These are phyloP conservation scores for Arge pagana DNA, from an alignment of 2,888 invertebrate genomes.

Conservation along the genomic window DNA sequence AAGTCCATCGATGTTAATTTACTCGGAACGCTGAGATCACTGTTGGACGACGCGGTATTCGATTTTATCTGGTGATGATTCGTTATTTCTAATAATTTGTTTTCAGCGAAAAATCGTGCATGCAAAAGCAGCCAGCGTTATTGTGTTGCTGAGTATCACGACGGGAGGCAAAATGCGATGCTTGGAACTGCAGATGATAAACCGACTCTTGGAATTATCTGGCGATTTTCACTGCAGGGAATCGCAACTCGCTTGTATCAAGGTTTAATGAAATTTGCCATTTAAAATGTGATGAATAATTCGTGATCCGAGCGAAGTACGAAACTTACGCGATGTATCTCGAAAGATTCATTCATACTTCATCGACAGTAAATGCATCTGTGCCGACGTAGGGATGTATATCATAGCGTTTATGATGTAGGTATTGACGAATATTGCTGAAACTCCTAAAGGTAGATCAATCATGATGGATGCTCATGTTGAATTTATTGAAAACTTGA, in stretches of 20 bases:
- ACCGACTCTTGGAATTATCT: slow-evolving; percentile 35
- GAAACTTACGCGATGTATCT: background rate
- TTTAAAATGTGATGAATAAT: too few relatives aligned
- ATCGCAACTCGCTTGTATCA: slow-evolving; percentile 34
- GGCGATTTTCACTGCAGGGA: slow-evolving; percentile 26
- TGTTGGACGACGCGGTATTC: slow-evolving; percentile 49
- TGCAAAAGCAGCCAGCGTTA: slow-evolving; percentile 33
- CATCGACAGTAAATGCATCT: too few relatives aligned
- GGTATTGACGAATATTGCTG: slow-evolving; percentile 40
- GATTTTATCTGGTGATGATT: background rate
- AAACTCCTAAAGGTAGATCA: slow-evolving; percentile 35
- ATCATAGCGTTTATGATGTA: slow-evolving; percentile 24
- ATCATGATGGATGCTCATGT: slow-evolving; percentile 28
- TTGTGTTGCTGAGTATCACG: slow-evolving; percentile 39
- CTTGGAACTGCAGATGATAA: slow-evolving; percentile 33
- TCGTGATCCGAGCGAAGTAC: background rate
- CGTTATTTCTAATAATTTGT: slow-evolving; percentile 6
- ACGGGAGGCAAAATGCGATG: slow-evolving; percentile 35
- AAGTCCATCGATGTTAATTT: slow-evolving; percentile 50
- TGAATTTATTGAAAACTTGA: slow-evolving; percentile 31
- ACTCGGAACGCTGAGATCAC: slow-evolving; percentile 43
- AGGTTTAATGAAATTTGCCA: slow-evolving; percentile 34
- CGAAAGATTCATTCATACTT: background rate
- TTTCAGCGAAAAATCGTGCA: slow-evolving; percentile 35
- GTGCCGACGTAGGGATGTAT: too few relatives aligned